Percentiles rank a stretch among this genome's conserved stretches.
These are phyloP conservation scores for Spinibarbus caldwelli DNA, from an alignment of 2,797 vertebrate genomes.

Conservation along the genomic window DNA sequence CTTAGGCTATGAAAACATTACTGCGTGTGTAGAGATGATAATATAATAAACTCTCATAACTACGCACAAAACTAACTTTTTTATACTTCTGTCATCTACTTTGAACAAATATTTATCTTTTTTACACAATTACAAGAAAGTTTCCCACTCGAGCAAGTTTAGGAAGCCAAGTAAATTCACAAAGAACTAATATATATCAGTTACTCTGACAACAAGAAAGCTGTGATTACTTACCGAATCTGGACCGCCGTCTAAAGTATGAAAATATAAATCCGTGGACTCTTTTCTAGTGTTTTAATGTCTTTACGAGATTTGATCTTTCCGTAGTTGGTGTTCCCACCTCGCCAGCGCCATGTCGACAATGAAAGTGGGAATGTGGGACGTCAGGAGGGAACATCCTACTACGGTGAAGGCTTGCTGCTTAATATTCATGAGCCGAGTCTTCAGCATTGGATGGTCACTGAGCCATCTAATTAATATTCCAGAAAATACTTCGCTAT, in stretches of 20 bases:
- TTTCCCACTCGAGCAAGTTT: slow-evolving; percentile 23
- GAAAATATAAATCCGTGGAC: not conserved
- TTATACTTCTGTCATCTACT: not conserved
- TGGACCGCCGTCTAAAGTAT: not conserved
- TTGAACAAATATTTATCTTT: not conserved
- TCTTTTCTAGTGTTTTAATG: not conserved
- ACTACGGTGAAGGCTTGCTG: slow-evolving; percentile 55
- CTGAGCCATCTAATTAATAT: slow-evolving; percentile 5
- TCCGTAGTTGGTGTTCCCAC: slow-evolving; percentile 42
- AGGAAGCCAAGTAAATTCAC: not conserved
- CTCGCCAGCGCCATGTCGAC: slow-evolving; percentile 79
- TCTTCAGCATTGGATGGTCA: not conserved
- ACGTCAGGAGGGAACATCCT: slow-evolving; percentile 72
- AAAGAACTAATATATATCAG: not conserved
- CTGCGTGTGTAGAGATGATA: not conserved
- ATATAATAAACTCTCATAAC: not conserved
- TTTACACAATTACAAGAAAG: not conserved
- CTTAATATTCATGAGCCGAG: not conserved
- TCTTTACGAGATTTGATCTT: slow-evolving; percentile 42
- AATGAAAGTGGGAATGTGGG: slow-evolving; percentile 71
- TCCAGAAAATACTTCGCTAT: not conserved
- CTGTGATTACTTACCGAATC: slow-evolving; percentile 66
- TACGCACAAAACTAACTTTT: not conserved
- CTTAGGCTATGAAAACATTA: slow-evolving; percentile 29
- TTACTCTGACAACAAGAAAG: not conserved